Evolutionary conservation across 2,888 invertebrate species (phyloP), one percentile per base, ranked within the genome.

Genomic region (Troides oblongomaculatus): DNA sequence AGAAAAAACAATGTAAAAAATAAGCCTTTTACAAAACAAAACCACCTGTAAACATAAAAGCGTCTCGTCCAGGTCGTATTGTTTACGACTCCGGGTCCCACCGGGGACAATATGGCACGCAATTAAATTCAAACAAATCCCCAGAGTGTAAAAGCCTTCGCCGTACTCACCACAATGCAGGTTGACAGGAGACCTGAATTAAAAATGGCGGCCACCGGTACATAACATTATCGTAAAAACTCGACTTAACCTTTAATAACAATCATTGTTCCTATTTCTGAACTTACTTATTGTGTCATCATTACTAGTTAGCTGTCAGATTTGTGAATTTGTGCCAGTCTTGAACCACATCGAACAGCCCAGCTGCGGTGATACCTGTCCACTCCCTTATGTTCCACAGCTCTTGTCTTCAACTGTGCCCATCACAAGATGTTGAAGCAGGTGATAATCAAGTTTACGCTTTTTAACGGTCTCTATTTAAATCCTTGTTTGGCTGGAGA

Each of bases 61-160:
- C 36, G 46, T 39, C 64, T 65, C 8, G 25, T 43, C n/a, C 63
- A 50, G n/a, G 50, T 64, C 50, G 64, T 36, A 64, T 68, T 64
- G 64, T 68, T 64, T 68, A 68, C 36, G 58, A 60, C 59, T 39
- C 21, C 39, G 59, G 1, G 39, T n/a, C 59, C 64, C 63, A 25
- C 30, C 39, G 10, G 30, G 23, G 18, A 63, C 62, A 63, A 53
- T 23, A 64, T n/a, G 56, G 50, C 64, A 69, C 64, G 61, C 69
- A 64, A 56, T 69, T 64, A 61, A 64, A 69, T 69, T 60, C 61
- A 64, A 57, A 64, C 64, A 59, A 69, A 69, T 64, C 68, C 60
- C 64, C 21, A 36, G 63, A 25, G 68, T 59, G 30, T 23, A 50
- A 23, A 68, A 68, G 50, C 63, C 68, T 68, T 36, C 59, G 53